These are phyloP conservation scores for Cryptoblepharus egeriae DNA, from an alignment of 2,797 vertebrate species.

Conservation along the genomic window DNA sequence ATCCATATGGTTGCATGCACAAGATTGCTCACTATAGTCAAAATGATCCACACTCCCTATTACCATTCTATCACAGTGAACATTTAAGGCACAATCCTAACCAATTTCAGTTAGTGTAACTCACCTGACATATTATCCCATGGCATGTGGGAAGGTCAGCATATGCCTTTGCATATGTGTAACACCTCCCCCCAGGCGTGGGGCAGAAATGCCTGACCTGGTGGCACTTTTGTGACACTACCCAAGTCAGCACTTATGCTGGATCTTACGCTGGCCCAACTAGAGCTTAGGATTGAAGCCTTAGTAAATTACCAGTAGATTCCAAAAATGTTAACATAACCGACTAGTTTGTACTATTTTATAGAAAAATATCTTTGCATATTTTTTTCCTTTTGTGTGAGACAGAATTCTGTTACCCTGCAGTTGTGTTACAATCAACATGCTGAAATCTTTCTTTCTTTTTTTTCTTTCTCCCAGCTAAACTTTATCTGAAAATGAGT, in stretches of 20 bases:
- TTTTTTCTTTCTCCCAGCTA: slow-evolving; percentile 50
- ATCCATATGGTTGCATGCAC: neutral
- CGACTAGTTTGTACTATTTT: slow-evolving; percentile 12
- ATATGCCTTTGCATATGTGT: too few species aligned
- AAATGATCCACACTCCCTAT: neutral
- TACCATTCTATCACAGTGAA: neutral
- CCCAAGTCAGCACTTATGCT: too few species aligned
- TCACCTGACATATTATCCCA: too few species aligned
- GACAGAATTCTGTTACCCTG: slow-evolving; percentile 18
- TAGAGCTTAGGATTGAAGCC: too few species aligned
- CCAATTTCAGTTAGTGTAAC: too few species aligned
- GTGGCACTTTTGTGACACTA: too few species aligned
- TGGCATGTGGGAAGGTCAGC: too few species aligned
- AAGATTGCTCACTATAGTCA: neutral
- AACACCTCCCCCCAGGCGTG: too few species aligned
- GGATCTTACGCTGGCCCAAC: too few species aligned
- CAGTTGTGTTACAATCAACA: fast-evolving
- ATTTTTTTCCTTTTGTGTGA: neutral
- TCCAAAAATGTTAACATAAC: neutral
- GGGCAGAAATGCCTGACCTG: too few species aligned
- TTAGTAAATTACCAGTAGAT: neutral
- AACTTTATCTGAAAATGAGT: slow-evolving; percentile 59
- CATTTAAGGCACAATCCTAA: too few species aligned
- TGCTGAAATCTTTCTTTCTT: slow-evolving; percentile 64
- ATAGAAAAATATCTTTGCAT: neutral